phyloP scores from a whole-genome alignment of 2,797 vertebrate genomes.

The Xiphorhynchus erythropygius region DNA sequence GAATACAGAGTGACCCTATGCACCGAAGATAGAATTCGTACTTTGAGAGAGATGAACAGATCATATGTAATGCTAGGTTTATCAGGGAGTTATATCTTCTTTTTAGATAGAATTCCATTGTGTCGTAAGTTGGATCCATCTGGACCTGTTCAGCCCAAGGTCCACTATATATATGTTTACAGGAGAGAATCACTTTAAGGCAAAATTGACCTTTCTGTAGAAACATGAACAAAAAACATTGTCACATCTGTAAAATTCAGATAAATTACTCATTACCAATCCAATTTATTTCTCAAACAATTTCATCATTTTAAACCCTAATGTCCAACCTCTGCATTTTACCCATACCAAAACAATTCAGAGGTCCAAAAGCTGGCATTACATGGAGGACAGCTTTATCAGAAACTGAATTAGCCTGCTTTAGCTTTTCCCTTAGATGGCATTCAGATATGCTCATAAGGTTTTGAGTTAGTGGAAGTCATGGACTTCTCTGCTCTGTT shows the following conservation, averaged over 20 bases:
- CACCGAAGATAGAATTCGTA: not conserved
- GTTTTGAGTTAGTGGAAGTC: not conserved
- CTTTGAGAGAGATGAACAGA: not conserved
- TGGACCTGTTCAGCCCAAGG: not conserved
- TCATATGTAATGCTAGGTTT: not conserved
- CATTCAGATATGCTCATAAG: not conserved
- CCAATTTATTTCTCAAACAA: not conserved
- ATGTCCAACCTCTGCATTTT: not conserved
- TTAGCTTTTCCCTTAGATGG: not conserved
- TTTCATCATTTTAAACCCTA: not conserved
- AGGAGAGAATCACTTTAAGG: not conserved
- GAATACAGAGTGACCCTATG: not conserved
- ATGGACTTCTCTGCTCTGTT: rapidly evolving
- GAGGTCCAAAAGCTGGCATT: not conserved
- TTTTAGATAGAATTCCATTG: not conserved
- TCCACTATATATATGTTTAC: not conserved
- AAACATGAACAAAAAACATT: not conserved
- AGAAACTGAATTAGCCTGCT: not conserved
- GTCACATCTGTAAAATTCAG: not conserved
- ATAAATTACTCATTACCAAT: not conserved
- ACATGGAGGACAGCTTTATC: not conserved
- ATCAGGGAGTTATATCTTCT: not conserved
- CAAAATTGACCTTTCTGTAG: not conserved
- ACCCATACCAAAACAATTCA: not conserved
- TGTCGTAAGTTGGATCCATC: not conserved